Evolutionary conservation across 2,797 vertebrate species (phyloP).

Genomic region (Numenius phaeopus): DNA sequence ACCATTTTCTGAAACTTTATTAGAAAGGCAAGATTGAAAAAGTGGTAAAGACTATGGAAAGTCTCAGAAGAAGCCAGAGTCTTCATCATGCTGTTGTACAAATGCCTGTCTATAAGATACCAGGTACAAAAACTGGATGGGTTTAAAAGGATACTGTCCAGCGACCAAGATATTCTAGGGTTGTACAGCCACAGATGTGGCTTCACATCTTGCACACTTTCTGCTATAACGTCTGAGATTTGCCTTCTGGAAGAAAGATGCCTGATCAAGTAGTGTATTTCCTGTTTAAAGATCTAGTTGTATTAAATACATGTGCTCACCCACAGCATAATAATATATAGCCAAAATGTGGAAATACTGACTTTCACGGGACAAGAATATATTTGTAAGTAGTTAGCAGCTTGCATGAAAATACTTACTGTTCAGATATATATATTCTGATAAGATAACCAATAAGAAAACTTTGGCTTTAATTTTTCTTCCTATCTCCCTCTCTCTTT

Average conservation of each 20-base stretch:
- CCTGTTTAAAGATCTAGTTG: background rate
- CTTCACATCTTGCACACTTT: background rate
- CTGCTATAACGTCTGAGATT: background rate
- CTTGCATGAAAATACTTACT: background rate
- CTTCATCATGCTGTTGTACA: background rate
- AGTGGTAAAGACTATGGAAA: background rate
- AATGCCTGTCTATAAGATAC: background rate
- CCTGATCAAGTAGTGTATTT: background rate
- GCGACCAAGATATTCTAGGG: background rate
- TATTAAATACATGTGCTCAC: background rate
- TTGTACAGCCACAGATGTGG: background rate
- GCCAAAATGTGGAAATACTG: background rate
- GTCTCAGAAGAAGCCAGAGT: background rate
- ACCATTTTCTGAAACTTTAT: background rate
- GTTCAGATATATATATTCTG: background rate
- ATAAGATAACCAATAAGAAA: background rate
- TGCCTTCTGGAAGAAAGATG: background rate
- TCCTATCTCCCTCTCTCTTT: background rate
- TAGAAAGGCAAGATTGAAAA: background rate
- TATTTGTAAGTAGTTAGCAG: background rate
- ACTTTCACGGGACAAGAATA: background rate
- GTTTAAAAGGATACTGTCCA: background rate
- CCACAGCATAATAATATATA: rapidly evolving
- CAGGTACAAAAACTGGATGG: background rate
- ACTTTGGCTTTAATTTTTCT: background rate